Percentiles rank a stretch among this genome's conserved stretches.
Conservation (phyloP, 2,797 vertebrate species). For the Gymnopithys bicolor region DNA sequence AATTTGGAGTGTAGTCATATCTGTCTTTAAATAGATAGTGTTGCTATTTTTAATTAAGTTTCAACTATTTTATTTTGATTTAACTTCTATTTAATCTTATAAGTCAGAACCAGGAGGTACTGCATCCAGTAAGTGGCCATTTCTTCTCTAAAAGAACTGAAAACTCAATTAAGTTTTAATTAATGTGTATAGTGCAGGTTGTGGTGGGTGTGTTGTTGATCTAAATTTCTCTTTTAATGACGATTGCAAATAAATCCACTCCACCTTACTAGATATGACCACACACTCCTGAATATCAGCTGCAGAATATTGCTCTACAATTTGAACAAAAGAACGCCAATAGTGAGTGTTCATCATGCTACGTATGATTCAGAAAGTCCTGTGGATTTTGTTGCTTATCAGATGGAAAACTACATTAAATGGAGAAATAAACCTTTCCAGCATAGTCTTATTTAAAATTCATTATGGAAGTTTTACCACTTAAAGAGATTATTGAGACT, state of each 20-base stretch:
- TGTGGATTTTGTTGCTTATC: not conserved
- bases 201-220: not conserved
- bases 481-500: conserved; percentile 19
- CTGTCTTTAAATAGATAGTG: not conserved
- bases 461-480: not conserved
- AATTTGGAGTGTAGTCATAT: not conserved
- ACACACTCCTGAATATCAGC: not conserved
- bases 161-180: not conserved
- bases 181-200: not conserved
- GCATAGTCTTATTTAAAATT: conserved; percentile 11
- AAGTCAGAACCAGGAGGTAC: not conserved
- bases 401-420: conserved; percentile 37
- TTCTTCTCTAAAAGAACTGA: not conserved
- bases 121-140: not conserved
- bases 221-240: not conserved
- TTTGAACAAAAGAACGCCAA: not conserved
- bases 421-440: not conserved
- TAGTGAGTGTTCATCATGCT: not conserved
- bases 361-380: not conserved
- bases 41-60: not conserved
- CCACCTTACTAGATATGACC: not conserved
- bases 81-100: not conserved
- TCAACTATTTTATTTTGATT: not conserved
- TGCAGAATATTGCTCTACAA: not conserved
- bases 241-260: not conserved